Evolutionary conservation across 1,140 invertebrate species (phyloP).

Genomic region (Cherax quadricarinatus): DNA sequence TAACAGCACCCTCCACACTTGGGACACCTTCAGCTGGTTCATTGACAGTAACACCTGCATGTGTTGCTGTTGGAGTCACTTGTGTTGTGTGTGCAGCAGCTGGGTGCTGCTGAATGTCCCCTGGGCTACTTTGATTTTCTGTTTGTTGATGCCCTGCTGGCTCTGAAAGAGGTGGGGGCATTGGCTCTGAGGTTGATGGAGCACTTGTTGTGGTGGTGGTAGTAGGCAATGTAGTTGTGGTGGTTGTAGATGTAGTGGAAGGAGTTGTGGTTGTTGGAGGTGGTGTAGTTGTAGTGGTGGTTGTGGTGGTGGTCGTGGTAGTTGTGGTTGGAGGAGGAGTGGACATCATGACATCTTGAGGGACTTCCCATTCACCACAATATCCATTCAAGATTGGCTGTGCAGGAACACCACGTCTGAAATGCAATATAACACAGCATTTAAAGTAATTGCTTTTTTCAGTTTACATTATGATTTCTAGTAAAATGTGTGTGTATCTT

Average conservation of each 20-base stretch:
- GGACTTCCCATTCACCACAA: constrained; percentile 60
- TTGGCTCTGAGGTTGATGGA: neutral
- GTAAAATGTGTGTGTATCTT: too few species aligned
- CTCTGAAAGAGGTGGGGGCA: neutral
- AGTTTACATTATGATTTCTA: too few species aligned
- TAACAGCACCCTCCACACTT: neutral
- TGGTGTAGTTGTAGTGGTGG: constrained; percentile 33
- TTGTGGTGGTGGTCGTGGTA: constrained; percentile 42
- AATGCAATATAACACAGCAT: neutral
- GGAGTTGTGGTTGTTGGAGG: constrained; percentile 26
- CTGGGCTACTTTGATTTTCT: neutral
- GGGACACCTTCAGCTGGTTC: neutral
- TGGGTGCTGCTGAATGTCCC: neutral
- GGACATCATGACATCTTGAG: constrained; percentile 37
- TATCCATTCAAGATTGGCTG: constrained; percentile 61
- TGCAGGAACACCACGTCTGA: constrained; percentile 52
- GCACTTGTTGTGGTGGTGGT: constrained; percentile 24
- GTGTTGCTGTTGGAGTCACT: neutral
- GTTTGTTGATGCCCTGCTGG: constrained; percentile 5
- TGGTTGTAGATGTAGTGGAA: constrained; percentile 7
- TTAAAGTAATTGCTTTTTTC: too few species aligned
- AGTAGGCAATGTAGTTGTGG: constrained; percentile 1
- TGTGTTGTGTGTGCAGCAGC: neutral
- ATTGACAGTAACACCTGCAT: neutral
- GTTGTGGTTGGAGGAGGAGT: constrained; percentile 59